phyloP scores from a whole-genome alignment of 2,113 vertebrate species.

The Otis tarda region DNA sequence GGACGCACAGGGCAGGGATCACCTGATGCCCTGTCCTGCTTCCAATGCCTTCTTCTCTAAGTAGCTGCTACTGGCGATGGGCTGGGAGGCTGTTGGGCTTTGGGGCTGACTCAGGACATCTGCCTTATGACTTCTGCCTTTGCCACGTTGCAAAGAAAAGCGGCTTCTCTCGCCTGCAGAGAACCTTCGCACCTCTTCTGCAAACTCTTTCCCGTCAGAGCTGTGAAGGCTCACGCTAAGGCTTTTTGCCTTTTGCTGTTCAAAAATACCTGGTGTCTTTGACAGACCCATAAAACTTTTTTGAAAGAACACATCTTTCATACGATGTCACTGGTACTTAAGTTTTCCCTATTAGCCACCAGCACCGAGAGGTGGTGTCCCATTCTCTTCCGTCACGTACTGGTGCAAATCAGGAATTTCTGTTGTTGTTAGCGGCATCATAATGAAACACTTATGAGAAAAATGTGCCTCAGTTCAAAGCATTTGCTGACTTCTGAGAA shows the following conservation, averaged over 20 bases:
- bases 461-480: not conserved
- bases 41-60: not conserved
- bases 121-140: not conserved
- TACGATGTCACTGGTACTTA: not conserved
- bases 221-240: not conserved
- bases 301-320: not conserved
- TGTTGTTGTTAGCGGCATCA: not conserved
- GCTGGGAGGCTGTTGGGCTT: not conserved
- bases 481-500: not conserved
- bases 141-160: not conserved
- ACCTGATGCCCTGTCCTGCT: not conserved
- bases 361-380: rapidly evolving
- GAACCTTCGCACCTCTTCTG: not conserved
- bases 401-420: not conserved
- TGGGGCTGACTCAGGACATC: not conserved
- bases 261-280: not conserved
- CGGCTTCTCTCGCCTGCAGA: not conserved
- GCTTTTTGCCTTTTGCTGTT: not conserved
- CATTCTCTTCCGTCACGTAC: not conserved
- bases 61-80: not conserved
- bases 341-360: not conserved
- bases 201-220: not conserved
- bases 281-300: not conserved
- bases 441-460: not conserved
- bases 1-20: not conserved